phyloP scores from a whole-genome alignment of 2,797 vertebrate genomes.

The Choloepus didactylus region DNA sequence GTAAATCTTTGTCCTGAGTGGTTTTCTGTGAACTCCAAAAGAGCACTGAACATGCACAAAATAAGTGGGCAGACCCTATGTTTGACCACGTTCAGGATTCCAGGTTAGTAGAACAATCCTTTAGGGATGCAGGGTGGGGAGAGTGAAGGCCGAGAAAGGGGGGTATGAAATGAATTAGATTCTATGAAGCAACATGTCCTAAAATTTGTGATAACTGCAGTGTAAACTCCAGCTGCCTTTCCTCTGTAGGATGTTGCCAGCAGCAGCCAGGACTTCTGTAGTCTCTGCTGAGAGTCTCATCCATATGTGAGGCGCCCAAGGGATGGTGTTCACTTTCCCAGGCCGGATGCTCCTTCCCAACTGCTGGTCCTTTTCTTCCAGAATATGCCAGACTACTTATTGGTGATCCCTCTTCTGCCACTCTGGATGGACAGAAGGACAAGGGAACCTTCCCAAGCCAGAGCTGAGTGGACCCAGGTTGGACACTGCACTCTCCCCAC shows the following conservation, averaged over 20 bases:
- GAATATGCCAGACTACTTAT: neutral
- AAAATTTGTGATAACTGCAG: neutral
- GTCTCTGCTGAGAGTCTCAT: fast-evolving
- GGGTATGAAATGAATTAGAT: no score
- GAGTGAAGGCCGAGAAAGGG: neutral
- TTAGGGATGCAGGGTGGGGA: no score
- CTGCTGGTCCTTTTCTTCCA: neutral
- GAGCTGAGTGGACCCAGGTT: fast-evolving
- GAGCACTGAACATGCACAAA: neutral
- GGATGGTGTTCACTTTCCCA: neutral
- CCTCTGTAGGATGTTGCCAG: neutral
- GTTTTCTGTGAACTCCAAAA: neutral
- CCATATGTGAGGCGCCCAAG: fast-evolving
- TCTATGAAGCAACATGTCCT: neutral
- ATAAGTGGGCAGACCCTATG: neutral
- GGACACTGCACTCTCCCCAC: neutral
- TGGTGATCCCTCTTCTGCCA: neutral
- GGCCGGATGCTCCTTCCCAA: neutral
- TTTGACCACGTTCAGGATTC: neutral
- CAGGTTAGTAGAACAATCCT: neutral
- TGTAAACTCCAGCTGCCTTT: neutral
- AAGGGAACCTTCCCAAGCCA: no score
- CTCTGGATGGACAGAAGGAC: neutral
- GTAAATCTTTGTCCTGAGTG: neutral
- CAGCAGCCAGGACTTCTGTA: fast-evolving